Base-by-base conservation (phyloP, 2,797 vertebrate genomes). In the Fistularia tabacaria region DNA sequence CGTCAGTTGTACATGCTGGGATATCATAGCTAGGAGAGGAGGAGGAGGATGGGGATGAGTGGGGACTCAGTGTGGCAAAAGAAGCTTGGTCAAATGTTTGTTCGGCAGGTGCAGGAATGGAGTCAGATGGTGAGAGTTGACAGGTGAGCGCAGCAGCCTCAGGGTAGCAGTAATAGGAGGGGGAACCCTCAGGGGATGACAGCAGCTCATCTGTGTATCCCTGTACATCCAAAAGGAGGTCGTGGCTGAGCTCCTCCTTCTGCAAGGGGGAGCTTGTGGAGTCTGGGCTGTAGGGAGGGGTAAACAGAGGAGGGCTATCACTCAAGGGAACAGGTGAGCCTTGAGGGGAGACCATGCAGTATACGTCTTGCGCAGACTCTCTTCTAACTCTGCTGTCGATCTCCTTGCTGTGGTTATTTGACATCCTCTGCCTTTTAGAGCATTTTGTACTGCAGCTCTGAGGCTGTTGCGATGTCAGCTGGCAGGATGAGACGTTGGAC, bases 241-340 rank as follows among this genome's bases (percentile, higher is more conserved):
- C 74, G 45, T 48, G 58, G 38, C 51, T 62, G 51, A 76, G 47
- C 54, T 77, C 80, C 1, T 87, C 85, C 48, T 62, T 76, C 46
- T 61, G 69, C 63, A 66, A 45, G 10, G 89, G 48, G 43, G 88
- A 89, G 57, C 57, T n/a, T 46, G 85, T 84, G 68, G 87, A 91
- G 46, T 71, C 57, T 0, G 90, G 90, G 69, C 88, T 91, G 81
- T 88, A 87, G 12, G 90, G 88, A 60, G 88, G 88, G 1, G 83
- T 88, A 73, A 87, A 78, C 54, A 87, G 48, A 54, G 72, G 36
- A 1, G 60, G 58, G 57, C 69, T 66, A 15, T 80, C 77, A 38
- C 65, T 60, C 53, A 62, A 10, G 7, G 57, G 49, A 49, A 14
- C 56, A 61, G 82, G 78, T n/a, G 84, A 80, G 66, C 51, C 50